Evolutionary conservation across 2,797 vertebrate genomes (phyloP).

Genomic region (Enteromius viviparus): DNA sequence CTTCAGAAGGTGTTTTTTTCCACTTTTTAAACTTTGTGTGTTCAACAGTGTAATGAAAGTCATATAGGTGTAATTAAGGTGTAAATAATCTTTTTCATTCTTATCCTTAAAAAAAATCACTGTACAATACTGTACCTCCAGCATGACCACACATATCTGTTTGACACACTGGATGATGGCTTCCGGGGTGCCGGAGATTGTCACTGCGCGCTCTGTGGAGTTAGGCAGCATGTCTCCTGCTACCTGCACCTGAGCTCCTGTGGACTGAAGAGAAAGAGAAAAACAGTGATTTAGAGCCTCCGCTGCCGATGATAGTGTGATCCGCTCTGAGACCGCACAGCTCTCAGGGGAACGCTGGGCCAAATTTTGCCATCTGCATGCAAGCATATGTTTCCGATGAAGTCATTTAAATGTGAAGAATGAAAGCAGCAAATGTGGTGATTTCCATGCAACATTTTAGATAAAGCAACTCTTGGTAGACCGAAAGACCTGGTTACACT

Average conservation of each 20-base stretch:
- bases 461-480: background rate
- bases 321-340: slow-evolving; percentile 14
- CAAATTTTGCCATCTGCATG: slow-evolving; percentile 39
- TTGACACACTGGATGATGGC: slow-evolving; percentile 99
- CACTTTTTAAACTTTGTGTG: background rate
- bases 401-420: slow-evolving; percentile 19
- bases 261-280: slow-evolving; percentile 80
- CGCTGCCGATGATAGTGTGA: slow-evolving; percentile 1
- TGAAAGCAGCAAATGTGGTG: background rate
- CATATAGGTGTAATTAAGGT: background rate
- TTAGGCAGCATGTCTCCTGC: slow-evolving; percentile 98
- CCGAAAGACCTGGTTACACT: background rate
- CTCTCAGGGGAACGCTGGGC: slow-evolving; percentile 10
- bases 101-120: background rate
- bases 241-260: slow-evolving; percentile 97
- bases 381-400: background rate
- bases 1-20: background rate
- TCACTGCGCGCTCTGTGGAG: slow-evolving; percentile 96
- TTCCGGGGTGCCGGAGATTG: slow-evolving; percentile 96
- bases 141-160: slow-evolving; percentile 98
- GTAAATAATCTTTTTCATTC: background rate
- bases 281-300: slow-evolving; percentile 3
- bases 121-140: slow-evolving; percentile 86
- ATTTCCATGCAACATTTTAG: slow-evolving; percentile 1
- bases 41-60: background rate